Base-by-base conservation (phyloP, 2,113 vertebrate genomes). In the Dermatemys mawii region DNA sequence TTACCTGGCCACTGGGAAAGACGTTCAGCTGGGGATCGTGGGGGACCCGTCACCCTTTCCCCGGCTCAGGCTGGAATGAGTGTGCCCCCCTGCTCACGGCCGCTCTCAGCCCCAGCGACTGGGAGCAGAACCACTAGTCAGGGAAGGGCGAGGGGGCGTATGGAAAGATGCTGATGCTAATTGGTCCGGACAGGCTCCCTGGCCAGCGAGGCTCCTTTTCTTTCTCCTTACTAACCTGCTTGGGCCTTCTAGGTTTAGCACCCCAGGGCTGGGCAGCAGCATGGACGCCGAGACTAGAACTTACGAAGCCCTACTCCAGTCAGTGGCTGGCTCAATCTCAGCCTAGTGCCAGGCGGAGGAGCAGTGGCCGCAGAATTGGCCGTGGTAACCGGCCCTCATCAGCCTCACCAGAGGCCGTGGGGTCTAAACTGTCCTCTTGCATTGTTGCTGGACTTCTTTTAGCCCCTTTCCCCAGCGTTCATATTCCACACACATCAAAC, bases 311-410 rank as follows among this genome's bases (percentile, higher is more conserved):
- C 32, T 19, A 7, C 32, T 67, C 60, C 8, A 1, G 14, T n/a
- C 60, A n/a, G 32, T n/a, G 60, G 17, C 60, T n/a, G 60, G 16
- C 32, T 67, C 8, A 16, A 67, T n/a, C 60, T 67, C 8, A 4
- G 35, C 21, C 60, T 16, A n/a, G 16, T 19, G n/a, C 70, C 70
- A 26, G 4, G 38, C 14, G 70, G 70, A 41, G 8, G 70, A 41
- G 8, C 3, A 0, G 24, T 21, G 24, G 41, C 41, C 2, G 27
- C 38, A 12, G 1, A 73, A 29, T 2, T 57, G 21, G 50, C 46
- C 1, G 29, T 11, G 29, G 41, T 60, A 4, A 22, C 6, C 9
- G 70, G 41, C 41, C 63, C 63, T n/a, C 57, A 11, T n/a, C 60
- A 16, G 57, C 12, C 29, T 19, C 32, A 7, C 11, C 38, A 14